Evolutionary conservation across 2,113 vertebrate species (phyloP).

Genomic region (Drymodes brunneopygia): DNA sequence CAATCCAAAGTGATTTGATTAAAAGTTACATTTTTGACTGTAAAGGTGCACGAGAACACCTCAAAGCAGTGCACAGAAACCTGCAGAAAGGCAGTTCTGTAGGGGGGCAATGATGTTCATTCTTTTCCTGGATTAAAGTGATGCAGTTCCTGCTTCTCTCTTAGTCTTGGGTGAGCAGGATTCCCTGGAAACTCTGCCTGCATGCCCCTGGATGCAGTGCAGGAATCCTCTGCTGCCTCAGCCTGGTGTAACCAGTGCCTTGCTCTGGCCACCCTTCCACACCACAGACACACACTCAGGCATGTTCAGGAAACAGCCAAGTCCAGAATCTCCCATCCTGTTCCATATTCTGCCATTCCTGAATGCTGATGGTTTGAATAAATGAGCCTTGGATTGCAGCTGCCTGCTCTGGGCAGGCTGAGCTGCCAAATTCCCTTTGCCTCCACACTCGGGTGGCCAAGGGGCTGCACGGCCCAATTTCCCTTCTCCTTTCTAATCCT

Average conservation of each 20-base stretch:
- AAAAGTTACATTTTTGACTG: background rate
- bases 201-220: background rate
- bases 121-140: background rate
- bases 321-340: background rate
- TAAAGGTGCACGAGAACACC: background rate
- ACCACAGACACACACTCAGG: background rate
- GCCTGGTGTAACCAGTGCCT: background rate
- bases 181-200: background rate
- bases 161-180: background rate
- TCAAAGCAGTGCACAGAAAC: background rate
- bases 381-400: background rate
- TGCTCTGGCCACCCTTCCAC: background rate
- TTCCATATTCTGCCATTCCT: background rate
- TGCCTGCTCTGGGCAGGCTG: background rate
- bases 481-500: background rate
- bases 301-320: background rate
- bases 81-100: background rate
- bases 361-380: background rate
- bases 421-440: background rate
- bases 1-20: background rate
- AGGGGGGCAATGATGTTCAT: background rate
- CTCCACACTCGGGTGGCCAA: background rate
- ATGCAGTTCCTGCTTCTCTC: background rate
- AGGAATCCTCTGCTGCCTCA: background rate
- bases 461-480: background rate